Percentiles rank a stretch among this genome's conserved stretches.
phyloP scores from a whole-genome alignment of 2,888 invertebrate species.

The Tubulanus polymorphus region DNA sequence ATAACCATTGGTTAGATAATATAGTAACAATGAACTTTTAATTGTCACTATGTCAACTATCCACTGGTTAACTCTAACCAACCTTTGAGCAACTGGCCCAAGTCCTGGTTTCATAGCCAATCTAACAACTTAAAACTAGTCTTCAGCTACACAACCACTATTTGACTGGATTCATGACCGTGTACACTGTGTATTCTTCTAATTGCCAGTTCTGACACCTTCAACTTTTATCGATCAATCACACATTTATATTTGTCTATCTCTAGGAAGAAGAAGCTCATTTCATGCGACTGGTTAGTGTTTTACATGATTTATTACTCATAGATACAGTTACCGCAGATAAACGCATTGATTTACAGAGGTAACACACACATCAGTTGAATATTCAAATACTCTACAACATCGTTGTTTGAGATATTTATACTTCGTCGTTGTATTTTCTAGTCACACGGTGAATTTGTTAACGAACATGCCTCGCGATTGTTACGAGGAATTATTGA shows the following conservation, averaged over 20 bases:
- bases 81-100: no score
- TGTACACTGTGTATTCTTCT: no score
- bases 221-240: background rate
- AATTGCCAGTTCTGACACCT: background rate
- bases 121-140: no score
- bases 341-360: slow-evolving; percentile 65
- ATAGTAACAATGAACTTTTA: no score
- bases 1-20: no score
- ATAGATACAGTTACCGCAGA: slow-evolving; percentile 60
- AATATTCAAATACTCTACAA: slow-evolving; percentile 3
- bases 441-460: slow-evolving; percentile 76
- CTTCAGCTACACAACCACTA: no score
- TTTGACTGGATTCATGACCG: no score
- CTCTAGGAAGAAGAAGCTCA: slow-evolving; percentile 66
- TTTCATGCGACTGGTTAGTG: slow-evolving; percentile 67
- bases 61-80: no score
- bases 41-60: no score
- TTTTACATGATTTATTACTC: slow-evolving; percentile 68
- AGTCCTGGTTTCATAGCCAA: no score
- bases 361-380: slow-evolving; percentile 45
- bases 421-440: slow-evolving; percentile 8
- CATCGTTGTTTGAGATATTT: no score
- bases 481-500: slow-evolving; percentile 69
- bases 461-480: slow-evolving; percentile 76
- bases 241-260: background rate